phyloP scores from a whole-genome alignment of 2,113 vertebrate species.

The Petroica traversi region DNA sequence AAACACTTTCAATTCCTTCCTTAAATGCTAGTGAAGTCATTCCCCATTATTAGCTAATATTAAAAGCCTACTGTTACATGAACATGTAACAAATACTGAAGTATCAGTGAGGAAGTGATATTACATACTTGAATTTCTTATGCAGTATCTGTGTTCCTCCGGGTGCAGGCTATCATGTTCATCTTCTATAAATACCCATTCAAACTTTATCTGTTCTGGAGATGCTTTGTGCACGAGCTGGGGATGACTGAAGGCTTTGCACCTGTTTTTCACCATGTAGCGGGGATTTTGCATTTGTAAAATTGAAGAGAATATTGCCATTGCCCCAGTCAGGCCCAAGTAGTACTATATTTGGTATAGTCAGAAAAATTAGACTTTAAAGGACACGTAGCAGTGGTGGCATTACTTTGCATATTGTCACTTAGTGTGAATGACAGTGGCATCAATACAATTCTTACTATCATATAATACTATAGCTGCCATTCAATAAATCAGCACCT shows the following conservation, averaged over 20 bases:
- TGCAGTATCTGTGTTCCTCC: background rate
- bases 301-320: background rate
- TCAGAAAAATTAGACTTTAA: background rate
- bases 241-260: background rate
- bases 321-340: background rate
- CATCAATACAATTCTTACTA: background rate
- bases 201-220: background rate
- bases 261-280: background rate
- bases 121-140: background rate
- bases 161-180: background rate
- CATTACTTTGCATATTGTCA: background rate
- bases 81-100: background rate
- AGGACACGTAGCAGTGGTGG: rapidly evolving
- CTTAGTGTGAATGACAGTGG: background rate
- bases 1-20: background rate
- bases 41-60: background rate
- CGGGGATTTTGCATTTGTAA: background rate
- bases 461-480: background rate
- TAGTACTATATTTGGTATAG: background rate
- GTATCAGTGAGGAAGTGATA: background rate
- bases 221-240: background rate
- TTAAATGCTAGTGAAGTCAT: background rate
- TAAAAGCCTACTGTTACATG: background rate
- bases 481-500: background rate
- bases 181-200: background rate